Evolutionary conservation across 2,888 invertebrate species (phyloP), one percentile per base, ranked within the genome.

Genomic region (Pollenia angustigena): DNA sequence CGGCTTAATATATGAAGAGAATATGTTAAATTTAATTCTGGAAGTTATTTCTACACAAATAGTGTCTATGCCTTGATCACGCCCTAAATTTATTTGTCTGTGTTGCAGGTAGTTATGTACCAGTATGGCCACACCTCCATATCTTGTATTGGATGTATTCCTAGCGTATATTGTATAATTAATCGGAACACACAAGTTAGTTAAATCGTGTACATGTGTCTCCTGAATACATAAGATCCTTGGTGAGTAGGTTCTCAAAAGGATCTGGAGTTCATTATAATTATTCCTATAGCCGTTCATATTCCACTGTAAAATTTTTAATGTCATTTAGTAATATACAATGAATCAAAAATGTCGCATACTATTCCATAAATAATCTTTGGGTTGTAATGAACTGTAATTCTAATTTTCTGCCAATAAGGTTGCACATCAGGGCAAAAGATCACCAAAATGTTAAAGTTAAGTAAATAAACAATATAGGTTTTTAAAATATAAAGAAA

Each of bases 21-120:
- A 52, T 0, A 89, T 11, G n/a, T 60, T 68, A 42, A 88, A 80
- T 79, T 87, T 88, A 0, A 80, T 18, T 83, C 86, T 79, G 1
- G 83, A 87, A 1, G 14, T 16, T 12, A 78, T 48, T 48, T 78
- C 68, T 8, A 66, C 6, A 9, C 66, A 46, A 4, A 78, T 6
- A 0, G 18, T 1, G 3, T 68, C 78, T 40, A 78, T 48, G 14
- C 48, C 56, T 3, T 16, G 48, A 0, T 2, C 8, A 4, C 32
- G 32, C 0, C 32, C 32, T 32, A 48, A 4, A 16, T 10, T 46
- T 14, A 48, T 16, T 10, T 68, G 68, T 4, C 9, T 56, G 7
- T 78, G 78, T 58, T 78, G 66, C 3, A 66, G 8, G 2, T 52
- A 78, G 1, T 76, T 76, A n/a, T 64, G 75, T 1, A 14, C 23